phyloP scores from a whole-genome alignment of 2,113 vertebrate genomes.

The Neogale vison region DNA sequence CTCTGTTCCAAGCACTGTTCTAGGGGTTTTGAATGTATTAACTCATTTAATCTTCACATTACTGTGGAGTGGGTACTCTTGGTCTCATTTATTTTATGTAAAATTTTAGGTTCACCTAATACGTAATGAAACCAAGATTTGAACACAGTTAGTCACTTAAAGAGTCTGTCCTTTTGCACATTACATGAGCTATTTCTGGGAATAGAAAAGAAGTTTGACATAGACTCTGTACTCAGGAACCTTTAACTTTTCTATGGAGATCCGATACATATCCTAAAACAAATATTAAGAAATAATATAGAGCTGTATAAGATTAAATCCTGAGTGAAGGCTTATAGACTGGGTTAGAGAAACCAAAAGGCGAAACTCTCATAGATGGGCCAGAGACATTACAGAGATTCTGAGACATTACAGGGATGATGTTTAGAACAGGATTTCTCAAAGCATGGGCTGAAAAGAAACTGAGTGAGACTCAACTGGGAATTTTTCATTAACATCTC shows the following conservation, averaged over 20 bases:
- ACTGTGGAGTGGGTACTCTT: not conserved
- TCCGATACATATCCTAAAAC: not conserved
- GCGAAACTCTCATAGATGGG: not conserved
- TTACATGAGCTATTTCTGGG: not conserved
- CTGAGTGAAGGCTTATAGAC: not conserved
- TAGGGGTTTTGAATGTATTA: not conserved
- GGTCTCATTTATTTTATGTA: not conserved
- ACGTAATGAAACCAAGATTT: not conserved
- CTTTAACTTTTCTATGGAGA: not conserved
- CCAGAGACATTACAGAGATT: not conserved
- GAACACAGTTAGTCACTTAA: not conserved
- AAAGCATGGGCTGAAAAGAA: not conserved
- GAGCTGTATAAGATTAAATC: not conserved
- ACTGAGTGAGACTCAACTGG: not conserved
- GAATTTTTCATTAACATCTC: not conserved
- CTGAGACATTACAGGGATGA: not conserved
- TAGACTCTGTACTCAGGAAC: not conserved
- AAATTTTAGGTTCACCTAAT: not conserved
- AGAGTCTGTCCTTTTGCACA: not conserved
- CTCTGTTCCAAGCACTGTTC: not conserved
- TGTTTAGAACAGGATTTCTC: not conserved
- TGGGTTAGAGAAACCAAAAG: not conserved
- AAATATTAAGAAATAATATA: not conserved
- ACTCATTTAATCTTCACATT: not conserved
- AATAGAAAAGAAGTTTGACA: not conserved